A percentile compares a stretch with the other conserved stretches of the same genome.
These are phyloP conservation scores for Pristionchus exspectatus DNA, from an alignment of 2,888 invertebrate species.

Conservation along the genomic window DNA sequence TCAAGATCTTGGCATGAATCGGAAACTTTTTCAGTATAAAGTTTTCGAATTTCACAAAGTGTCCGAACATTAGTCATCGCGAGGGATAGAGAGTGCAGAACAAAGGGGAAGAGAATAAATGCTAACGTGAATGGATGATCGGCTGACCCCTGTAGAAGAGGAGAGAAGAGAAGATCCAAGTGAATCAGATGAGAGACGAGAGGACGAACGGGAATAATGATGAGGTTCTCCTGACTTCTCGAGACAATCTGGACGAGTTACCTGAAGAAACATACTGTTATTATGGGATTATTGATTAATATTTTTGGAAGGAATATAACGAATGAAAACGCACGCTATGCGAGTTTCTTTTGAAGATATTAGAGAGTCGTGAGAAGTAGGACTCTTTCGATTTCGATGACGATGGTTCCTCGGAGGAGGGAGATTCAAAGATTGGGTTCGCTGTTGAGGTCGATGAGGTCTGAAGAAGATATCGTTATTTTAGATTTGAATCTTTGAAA, in stretches of 20 bases:
- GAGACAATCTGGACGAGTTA: slow-evolving; percentile 50
- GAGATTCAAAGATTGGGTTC: slow-evolving; percentile 46
- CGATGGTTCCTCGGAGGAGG: not conserved
- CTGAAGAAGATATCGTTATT: not conserved
- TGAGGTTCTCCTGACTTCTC: slow-evolving; percentile 46
- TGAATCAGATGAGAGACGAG: slow-evolving; percentile 21
- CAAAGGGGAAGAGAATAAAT: slow-evolving; percentile 43
- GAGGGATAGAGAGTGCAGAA: slow-evolving; percentile 1
- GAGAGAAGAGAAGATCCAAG: slow-evolving; percentile 43
- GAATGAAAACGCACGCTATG: slow-evolving; percentile 12
- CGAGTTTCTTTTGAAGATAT: slow-evolving; percentile 47
- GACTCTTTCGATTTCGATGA: slow-evolving; percentile 45
- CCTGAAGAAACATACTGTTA: slow-evolving; percentile 18
- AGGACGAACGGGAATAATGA: not conserved
- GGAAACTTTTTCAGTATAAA: not conserved
- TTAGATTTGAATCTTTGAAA: not conserved
- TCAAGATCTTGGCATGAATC: not conserved
- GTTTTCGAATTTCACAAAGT: not conserved
- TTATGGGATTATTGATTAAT: not conserved
- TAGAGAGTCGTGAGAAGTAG: slow-evolving; percentile 40
- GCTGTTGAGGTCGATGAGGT: slow-evolving; percentile 6
- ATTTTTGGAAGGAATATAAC: not conserved
- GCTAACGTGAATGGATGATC: slow-evolving; percentile 46
- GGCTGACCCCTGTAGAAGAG: slow-evolving; percentile 52
- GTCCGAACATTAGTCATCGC: not conserved